phyloP scores from a whole-genome alignment of 1,140 invertebrate species.

The Theocolax elegans region DNA sequence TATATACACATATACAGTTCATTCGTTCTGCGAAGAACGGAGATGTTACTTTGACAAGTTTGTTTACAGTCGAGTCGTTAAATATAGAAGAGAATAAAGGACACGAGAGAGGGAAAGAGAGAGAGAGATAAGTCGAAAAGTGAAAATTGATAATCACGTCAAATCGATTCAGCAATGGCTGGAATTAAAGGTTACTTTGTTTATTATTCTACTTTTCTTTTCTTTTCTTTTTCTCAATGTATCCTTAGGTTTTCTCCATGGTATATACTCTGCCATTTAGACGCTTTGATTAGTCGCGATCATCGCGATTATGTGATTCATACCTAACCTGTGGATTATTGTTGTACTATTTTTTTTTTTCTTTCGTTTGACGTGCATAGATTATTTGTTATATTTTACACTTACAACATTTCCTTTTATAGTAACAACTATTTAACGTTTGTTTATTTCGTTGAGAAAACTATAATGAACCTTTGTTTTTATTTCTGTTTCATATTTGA shows the following conservation, averaged over 20 bases:
- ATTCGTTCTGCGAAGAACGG: no score
- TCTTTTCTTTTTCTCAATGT: no score
- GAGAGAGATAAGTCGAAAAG: no score
- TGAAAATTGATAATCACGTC: no score
- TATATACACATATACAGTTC: no score
- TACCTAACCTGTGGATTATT: conserved; percentile 12
- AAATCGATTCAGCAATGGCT: conserved; percentile 52
- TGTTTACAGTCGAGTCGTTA: conserved; percentile 10
- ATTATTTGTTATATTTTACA: not conserved
- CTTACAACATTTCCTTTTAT: not conserved
- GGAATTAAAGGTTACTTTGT: conserved; percentile 62
- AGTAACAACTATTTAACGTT: not conserved
- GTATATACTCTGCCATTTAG: no score
- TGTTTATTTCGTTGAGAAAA: not conserved
- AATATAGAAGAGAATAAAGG: not conserved
- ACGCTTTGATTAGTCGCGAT: no score
- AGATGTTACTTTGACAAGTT: not conserved
- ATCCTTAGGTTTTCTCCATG: no score
- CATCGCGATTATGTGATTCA: no score
- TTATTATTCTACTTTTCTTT: no score
- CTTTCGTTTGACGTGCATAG: not conserved
- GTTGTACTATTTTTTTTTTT: conserved; percentile 24
- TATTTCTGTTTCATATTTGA: conserved; percentile 40
- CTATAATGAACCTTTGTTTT: conserved; percentile 13
- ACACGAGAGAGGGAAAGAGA: not conserved